These are phyloP conservation scores for Mastomys natalensis DNA, from an alignment of 2,113 vertebrate genomes.

Conservation along the genomic window DNA sequence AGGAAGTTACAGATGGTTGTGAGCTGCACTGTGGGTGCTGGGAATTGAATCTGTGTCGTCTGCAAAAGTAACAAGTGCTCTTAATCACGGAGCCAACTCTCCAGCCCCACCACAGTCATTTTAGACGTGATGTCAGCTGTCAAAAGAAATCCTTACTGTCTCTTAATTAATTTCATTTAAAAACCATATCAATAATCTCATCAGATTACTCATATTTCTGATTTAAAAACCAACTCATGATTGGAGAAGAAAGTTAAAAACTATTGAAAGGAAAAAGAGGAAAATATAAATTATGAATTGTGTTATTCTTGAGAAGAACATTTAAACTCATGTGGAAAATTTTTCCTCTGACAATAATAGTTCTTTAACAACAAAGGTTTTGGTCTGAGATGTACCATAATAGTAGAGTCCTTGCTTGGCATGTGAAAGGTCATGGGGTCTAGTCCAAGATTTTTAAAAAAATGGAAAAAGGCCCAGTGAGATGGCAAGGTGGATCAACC, in stretches of 20 bases:
- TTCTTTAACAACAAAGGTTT: neutral
- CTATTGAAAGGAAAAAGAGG: neutral
- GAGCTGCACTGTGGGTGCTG: neutral
- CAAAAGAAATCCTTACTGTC: slow-evolving; percentile 33
- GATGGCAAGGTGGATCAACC: neutral
- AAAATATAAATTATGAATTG: neutral
- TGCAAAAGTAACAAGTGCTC: neutral
- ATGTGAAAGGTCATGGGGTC: neutral
- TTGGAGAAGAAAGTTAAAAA: neutral
- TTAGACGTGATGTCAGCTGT: slow-evolving; percentile 3
- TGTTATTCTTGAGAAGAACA: neutral
- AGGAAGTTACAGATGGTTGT: neutral
- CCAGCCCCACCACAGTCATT: neutral
- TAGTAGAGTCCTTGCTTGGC: neutral
- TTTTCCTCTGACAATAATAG: slow-evolving; percentile 14
- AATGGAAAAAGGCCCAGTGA: neutral
- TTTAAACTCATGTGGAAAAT: neutral
- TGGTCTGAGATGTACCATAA: neutral
- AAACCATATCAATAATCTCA: slow-evolving; percentile 3
- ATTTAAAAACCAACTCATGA: slow-evolving; percentile 1
- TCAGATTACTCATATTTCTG: neutral
- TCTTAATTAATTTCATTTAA: slow-evolving; percentile 37
- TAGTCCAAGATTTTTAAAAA: neutral
- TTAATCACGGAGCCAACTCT: neutral
- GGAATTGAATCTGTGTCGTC: neutral